Base-by-base conservation (phyloP, 2,113 vertebrate species). In the Xenopus laevis region DNA sequence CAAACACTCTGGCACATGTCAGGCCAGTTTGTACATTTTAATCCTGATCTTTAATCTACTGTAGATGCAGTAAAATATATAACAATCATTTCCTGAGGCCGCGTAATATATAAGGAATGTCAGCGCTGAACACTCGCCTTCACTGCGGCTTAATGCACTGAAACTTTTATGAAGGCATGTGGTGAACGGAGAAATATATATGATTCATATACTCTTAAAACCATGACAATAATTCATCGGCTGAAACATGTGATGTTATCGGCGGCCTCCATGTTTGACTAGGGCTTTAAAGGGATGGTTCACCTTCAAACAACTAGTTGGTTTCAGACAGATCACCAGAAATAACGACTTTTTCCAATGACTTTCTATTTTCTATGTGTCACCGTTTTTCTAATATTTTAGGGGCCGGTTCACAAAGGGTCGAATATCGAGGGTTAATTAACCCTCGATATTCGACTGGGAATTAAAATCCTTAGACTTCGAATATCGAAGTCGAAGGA, bases 121-220 rank as follows among this genome's bases (percentile, higher is more conserved):
- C 87, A 92, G 87, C 81, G 83, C 74, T 86, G 90, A 88, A 86
- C 89, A 90, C 86, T 91, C 88, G 89, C 87, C 84, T 91, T 86
- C 89, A 84, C 84, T 89, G 87, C 79, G 82, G 90, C 91, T 92
- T 92, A 92, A 91, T 91, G 89, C 90, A 92, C 86, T 85, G 86
- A 91, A 92, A 92, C 87, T 90, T 92, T 92, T 92, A 92, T 91
- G 87, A 91, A 91, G 87, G 87, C 88, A 91, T 92, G 89, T 92
- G 88, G 88, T 89, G 89, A 91, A 90, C 82, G 88, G 87, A 89
- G 87, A 85, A 88, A 88, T 89, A 86, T 82, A 81, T 79, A 84
- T 92, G 91, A 92, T 91, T 92, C 90, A 91, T 92, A 85, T 86
- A 75, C 76, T 88, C 87, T 84, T 87, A 89, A 91, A 91, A 81